A percentile compares a stretch with the other conserved stretches of the same genome.
Evolutionary conservation across 2,797 vertebrate species (phyloP).

Genomic region (Oryzias dopingdopingensis): DNA sequence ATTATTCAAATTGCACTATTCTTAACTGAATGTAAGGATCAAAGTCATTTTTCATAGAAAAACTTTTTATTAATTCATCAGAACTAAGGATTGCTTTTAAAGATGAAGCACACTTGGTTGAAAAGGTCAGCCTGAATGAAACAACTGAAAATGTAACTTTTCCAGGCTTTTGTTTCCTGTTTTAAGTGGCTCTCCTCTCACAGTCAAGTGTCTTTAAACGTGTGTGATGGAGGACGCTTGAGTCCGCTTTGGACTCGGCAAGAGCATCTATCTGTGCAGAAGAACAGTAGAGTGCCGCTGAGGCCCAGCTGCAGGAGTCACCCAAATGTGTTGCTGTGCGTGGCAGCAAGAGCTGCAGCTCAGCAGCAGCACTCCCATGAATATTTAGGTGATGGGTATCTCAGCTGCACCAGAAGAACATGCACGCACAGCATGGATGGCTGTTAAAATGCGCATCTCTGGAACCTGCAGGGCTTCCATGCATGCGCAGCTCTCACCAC

Average conservation of each 20-base stretch:
- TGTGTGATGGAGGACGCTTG: slow-evolving; percentile 62
- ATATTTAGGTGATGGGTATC: slow-evolving; percentile 44
- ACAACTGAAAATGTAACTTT: slow-evolving; percentile 47
- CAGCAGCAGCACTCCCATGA: slow-evolving; percentile 58
- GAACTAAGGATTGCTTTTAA: slow-evolving; percentile 12
- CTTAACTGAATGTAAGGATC: no score
- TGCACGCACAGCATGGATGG: slow-evolving; percentile 7
- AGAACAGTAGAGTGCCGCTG: slow-evolving; percentile 47
- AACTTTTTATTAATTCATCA: no score
- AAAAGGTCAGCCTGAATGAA: slow-evolving; percentile 41
- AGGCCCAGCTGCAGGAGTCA: slow-evolving; percentile 64
- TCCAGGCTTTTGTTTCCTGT: slow-evolving; percentile 57
- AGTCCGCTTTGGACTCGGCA: slow-evolving; percentile 60
- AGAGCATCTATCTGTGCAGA: slow-evolving; percentile 68
- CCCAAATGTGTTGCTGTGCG: slow-evolving; percentile 63
- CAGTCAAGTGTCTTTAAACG: slow-evolving; percentile 70
- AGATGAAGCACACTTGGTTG: slow-evolving; percentile 13
- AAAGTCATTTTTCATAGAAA: no score
- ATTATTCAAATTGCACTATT: no score
- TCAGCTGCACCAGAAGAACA: slow-evolving; percentile 16
- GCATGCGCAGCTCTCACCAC: slow-evolving; percentile 19
- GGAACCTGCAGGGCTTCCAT: slow-evolving; percentile 13
- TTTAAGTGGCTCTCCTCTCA: slow-evolving; percentile 69
- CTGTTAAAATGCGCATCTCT: slow-evolving; percentile 19
- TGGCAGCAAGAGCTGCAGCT: slow-evolving; percentile 44